Evolutionary conservation across 2,113 vertebrate genomes (phyloP), one percentile per base, ranked within the genome.

Genomic region (Semicossyphus pulcher): DNA sequence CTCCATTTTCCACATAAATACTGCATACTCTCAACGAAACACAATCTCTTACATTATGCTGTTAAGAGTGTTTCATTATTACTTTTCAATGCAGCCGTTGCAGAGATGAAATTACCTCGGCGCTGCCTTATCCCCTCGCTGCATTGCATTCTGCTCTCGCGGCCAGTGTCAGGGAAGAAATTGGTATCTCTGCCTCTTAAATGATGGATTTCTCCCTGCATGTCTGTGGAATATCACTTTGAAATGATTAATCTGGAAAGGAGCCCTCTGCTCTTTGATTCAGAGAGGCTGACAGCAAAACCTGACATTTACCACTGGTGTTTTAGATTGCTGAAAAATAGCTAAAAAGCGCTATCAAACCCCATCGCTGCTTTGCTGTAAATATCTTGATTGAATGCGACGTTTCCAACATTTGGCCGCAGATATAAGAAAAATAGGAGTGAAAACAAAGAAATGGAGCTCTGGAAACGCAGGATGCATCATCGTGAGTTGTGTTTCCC

Each of bases 191-290:
- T 60, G 42, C 28, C 21, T 51, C 20, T 48, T 76, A 32, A 49
- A 72, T 73, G 72, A 86, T 87, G 59, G 66, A 86, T 84, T 75
- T 84, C 44, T 71, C 57, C 21, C 36, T 14, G 51, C 11, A 10
- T 59, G 31, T 72, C 37, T 54, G 51, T 26, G 15, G 58, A 78
- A 65, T 42, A 72, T 76, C 76, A n/a, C 39, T 39, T 75, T 16
- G 42, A 42, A 47, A 52, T 72, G 76, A 87, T 88, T 74, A 28
- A 64, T 78, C 59, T 32, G 12, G 34, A 66, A 20, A 34, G 49
- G 16, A 53, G 61, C 2, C 23, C 6, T 16, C 41, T 3, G n/a
- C 54, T 49, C 49, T 74, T 69, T 72, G 66, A 81, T 71, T 76
- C 48, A 18, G 10, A 26, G 29, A 29, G 45, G 52, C 69, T 68